A percentile compares a stretch with the other conserved stretches of the same genome.
Evolutionary conservation across 2,888 invertebrate genomes (phyloP).

Genomic region (Altica lythri): DNA sequence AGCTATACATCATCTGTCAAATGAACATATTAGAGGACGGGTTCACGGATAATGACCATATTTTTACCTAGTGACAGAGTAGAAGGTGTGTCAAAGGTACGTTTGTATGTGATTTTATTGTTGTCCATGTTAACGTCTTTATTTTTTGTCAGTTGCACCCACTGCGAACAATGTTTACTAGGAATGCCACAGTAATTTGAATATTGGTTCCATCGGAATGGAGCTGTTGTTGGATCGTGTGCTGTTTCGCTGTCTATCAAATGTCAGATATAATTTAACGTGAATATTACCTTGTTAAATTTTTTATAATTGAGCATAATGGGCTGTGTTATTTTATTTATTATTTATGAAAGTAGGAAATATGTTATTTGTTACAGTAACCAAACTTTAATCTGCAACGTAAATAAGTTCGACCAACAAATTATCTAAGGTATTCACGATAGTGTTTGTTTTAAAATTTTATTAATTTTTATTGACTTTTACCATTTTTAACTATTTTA

Average conservation of each 20-base stretch:
- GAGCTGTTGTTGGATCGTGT: not conserved
- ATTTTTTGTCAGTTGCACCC: constrained; percentile 25
- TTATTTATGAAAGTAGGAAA: no score
- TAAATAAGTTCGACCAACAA: no score
- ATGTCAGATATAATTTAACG: constrained; percentile 7
- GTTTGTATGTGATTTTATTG: constrained; percentile 21
- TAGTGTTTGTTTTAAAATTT: no score
- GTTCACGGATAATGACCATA: constrained; percentile 36
- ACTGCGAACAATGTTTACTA: constrained; percentile 13
- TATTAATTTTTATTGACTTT: no score
- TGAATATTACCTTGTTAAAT: not conserved
- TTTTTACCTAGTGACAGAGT: constrained; percentile 32
- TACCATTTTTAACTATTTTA: no score
- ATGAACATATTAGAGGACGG: constrained; percentile 36
- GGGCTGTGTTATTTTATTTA: no score
- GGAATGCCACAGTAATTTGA: constrained; percentile 15
- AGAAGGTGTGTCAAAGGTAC: constrained; percentile 29
- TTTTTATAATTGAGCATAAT: no score
- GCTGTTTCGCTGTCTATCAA: constrained; percentile 8
- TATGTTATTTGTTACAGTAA: no score
- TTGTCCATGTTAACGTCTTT: constrained; percentile 26
- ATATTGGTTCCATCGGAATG: constrained; percentile 12
- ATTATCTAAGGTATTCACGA: no score
- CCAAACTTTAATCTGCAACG: no score
- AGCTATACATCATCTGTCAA: constrained; percentile 40